phyloP scores from a whole-genome alignment of 2,888 invertebrate genomes.

The Adela reaumurella region DNA sequence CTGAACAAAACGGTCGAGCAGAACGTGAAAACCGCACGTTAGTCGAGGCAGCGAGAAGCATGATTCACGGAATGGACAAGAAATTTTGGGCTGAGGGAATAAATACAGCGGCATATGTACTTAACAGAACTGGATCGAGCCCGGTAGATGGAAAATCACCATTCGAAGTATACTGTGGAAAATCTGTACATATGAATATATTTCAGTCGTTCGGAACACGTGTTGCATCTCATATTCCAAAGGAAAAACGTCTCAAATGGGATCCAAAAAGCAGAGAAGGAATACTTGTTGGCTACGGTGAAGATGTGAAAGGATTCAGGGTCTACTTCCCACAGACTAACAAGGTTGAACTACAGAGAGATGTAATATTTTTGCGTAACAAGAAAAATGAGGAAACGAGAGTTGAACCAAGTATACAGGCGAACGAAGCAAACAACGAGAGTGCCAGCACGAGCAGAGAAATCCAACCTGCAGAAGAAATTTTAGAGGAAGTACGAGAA shows the following conservation, averaged over 20 bases:
- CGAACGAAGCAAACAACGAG: no score
- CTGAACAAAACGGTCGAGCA: constrained; percentile 20
- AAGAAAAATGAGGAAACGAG: no score
- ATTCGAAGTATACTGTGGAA: constrained; percentile 21
- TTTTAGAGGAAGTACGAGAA: no score
- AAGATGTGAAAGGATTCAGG: constrained; percentile 18
- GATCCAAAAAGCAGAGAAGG: constrained; percentile 19
- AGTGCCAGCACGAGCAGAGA: no score
- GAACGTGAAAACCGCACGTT: constrained; percentile 17
- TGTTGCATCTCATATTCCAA: constrained; percentile 22
- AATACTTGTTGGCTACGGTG: constrained; percentile 25
- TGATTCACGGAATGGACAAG: constrained; percentile 7
- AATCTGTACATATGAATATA: constrained; percentile 19
- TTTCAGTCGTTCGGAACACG: constrained; percentile 23
- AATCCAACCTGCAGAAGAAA: no score
- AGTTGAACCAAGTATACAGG: no score
- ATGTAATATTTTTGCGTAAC: no score
- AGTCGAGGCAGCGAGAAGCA: constrained; percentile 10
- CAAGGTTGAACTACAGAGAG: no score
- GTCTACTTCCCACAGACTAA: no score
- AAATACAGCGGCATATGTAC: constrained; percentile 10
- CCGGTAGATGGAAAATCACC: constrained; percentile 15
- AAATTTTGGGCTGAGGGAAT: constrained; percentile 20
- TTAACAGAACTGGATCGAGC: constrained; percentile 8
- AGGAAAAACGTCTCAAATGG: constrained; percentile 20